Evolutionary conservation across 35 echinoderm and acorn worm species (phyloP).

Genomic region (Lytechinus pictus): DNA sequence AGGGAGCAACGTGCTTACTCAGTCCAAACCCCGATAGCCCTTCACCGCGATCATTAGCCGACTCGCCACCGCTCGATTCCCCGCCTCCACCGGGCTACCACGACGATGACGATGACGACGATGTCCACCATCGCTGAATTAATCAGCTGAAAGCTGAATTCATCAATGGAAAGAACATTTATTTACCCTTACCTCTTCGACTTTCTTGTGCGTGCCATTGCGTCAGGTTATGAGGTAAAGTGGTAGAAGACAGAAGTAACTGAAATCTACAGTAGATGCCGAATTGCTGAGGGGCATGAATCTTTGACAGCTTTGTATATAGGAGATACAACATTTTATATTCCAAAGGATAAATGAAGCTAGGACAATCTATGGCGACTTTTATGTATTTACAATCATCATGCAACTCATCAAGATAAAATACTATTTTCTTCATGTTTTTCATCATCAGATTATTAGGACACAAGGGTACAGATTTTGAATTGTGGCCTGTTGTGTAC

Average conservation of each 20-base stretch:
- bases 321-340: background rate
- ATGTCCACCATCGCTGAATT: background rate
- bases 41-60: conserved; percentile 28
- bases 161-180: background rate
- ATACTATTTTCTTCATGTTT: background rate
- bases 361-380: background rate
- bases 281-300: background rate
- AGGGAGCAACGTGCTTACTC: conserved; percentile 35
- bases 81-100: conserved; percentile 46
- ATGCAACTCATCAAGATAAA: background rate
- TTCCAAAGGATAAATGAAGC: background rate
- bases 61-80: conserved; percentile 50
- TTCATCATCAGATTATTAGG: background rate
- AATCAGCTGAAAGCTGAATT: background rate
- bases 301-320: background rate
- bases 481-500: background rate
- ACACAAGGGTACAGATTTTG: background rate
- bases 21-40: conserved; percentile 21
- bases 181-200: background rate
- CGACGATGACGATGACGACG: conserved; percentile 39
- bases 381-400: background rate
- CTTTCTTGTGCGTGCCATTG: background rate
- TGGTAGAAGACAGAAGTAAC: background rate
- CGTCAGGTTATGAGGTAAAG: background rate
- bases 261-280: background rate